phyloP scores from a whole-genome alignment of 30 jellyfish, hydroid and myxozoan genomes.

The Hydractinia symbiolongicarpus region DNA sequence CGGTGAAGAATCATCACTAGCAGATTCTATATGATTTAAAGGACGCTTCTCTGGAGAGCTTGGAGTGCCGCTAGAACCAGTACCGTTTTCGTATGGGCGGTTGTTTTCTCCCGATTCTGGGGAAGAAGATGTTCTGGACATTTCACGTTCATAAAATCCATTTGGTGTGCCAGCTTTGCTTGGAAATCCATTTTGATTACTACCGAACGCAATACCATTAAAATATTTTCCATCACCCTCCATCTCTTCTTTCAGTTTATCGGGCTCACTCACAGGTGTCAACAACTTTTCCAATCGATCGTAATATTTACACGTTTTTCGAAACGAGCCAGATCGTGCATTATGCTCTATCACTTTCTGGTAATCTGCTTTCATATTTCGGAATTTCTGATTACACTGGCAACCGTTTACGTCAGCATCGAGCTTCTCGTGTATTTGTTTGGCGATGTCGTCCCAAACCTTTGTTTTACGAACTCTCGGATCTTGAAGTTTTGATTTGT shows the following conservation, averaged over 20 bases:
- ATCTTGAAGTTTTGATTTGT: slow-evolving; percentile 48
- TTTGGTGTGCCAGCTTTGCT: slow-evolving; percentile 33
- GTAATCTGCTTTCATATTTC: slow-evolving; percentile 67
- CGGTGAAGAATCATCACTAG: slow-evolving; percentile 30
- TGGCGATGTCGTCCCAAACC: slow-evolving; percentile 65
- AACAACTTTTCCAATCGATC: slow-evolving; percentile 27
- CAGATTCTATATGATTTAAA: slow-evolving; percentile 25
- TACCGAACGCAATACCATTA: slow-evolving; percentile 38
- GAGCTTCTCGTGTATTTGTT: slow-evolving; percentile 33
- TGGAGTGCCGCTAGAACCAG: slow-evolving; percentile 38
- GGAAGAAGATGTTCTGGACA: slow-evolving; percentile 11
- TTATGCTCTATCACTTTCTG: slow-evolving; percentile 69
- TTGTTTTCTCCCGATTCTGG: slow-evolving; percentile 23
- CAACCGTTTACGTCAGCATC: slow-evolving; percentile 58
- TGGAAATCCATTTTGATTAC: slow-evolving; percentile 10
- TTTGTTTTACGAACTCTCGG: slow-evolving; percentile 67
- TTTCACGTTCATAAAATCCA: slow-evolving; percentile 29
- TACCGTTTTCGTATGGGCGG: slow-evolving; percentile 20
- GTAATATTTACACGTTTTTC: slow-evolving; percentile 26
- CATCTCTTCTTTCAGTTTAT: slow-evolving; percentile 24
- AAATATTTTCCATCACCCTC: slow-evolving; percentile 25
- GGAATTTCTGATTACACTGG: slow-evolving; percentile 68
- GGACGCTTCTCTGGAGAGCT: slow-evolving; percentile 44
- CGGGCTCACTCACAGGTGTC: slow-evolving; percentile 34
- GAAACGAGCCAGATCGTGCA: slow-evolving; percentile 24